These are phyloP conservation scores for Stenodema calcarata DNA, from an alignment of 2,888 invertebrate genomes.

Conservation along the genomic window DNA sequence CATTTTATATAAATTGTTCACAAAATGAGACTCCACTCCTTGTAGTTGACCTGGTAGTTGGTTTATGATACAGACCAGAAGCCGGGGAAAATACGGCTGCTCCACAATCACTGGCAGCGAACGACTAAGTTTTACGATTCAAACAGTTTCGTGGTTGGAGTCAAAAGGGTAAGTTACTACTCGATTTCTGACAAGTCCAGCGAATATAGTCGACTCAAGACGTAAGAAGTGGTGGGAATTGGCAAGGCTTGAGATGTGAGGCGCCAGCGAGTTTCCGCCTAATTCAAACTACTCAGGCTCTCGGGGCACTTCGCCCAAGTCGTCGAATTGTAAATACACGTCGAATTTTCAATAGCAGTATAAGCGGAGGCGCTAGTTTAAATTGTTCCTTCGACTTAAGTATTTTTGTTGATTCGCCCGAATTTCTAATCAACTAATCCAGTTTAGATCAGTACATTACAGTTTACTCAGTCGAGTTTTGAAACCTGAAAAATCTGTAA, in stretches of 20 bases:
- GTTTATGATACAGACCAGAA: not conserved
- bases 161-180: not conserved
- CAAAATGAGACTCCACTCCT: too few species aligned
- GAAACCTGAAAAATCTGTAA: too few species aligned
- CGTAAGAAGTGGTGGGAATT: not conserved
- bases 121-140: not conserved
- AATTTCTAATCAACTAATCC: too few species aligned
- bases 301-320: constrained; percentile 4
- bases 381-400: too few species aligned
- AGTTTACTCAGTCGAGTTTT: too few species aligned
- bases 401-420: too few species aligned
- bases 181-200: not conserved
- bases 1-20: too few species aligned
- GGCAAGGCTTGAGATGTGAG: not conserved
- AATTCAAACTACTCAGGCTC: constrained; percentile 23
- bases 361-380: not conserved
- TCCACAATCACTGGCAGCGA: not conserved
- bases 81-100: not conserved
- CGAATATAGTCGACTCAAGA: not conserved
- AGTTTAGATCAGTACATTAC: too few species aligned
- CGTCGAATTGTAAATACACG: constrained; percentile 15
- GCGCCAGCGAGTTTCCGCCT: constrained; percentile 35
- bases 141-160: not conserved
- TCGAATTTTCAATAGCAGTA: not conserved
- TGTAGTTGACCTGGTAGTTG: not conserved